Base-by-base conservation (phyloP, 2,888 invertebrate genomes). In the Leptodirus hochenwartii region DNA sequence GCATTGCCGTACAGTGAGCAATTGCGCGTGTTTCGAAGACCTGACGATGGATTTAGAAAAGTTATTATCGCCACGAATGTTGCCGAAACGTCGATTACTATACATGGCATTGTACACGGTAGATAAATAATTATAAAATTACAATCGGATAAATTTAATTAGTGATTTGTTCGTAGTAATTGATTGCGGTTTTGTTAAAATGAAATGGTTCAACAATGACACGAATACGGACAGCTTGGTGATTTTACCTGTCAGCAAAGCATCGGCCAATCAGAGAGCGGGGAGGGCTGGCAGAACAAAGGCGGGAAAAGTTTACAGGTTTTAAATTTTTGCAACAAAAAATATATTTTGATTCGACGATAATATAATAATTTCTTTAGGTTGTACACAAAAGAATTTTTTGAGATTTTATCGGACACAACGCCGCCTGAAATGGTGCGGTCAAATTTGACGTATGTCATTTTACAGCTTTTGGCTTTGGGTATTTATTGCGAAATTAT, bases 81-180 rank as follows among this genome's bases (percentile, higher is more conserved):
- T 30, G 95, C 96, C 0, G 96, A 98, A 56, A 87, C 96, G 0
- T 91, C 93, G 2, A 72, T 96, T 11, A 96, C 96, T 0, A 90
- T 96, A 45, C 76, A 81, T 3, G 91, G 91, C 14, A 74, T 98
- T 37, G 76, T 76, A 16, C 90, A 88, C 54, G 84, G 85, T 85
- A 56, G n/a, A n/a, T n/a, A 57, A 51, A 24, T 29, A 9, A 10
- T 28, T 31, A n/a, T n/a, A n/a, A n/a, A n/a, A n/a, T n/a, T n/a
- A n/a, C n/a, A n/a, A n/a, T n/a, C n/a, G n/a, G n/a, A n/a, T n/a
- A n/a, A 10, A 22, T 22, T 14, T 15, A 15, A 24, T 15, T 13
- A 4, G 4, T 6, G 10, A 28, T 29, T 33, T 27, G 15, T 8
- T 43, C 58, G 22, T 51, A 85, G 91, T 95, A 30, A 72, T 96